Evolutionary conservation across 53 echinoderm and acorn worm species (phyloP).

Genomic region (Stichopus horrens): DNA sequence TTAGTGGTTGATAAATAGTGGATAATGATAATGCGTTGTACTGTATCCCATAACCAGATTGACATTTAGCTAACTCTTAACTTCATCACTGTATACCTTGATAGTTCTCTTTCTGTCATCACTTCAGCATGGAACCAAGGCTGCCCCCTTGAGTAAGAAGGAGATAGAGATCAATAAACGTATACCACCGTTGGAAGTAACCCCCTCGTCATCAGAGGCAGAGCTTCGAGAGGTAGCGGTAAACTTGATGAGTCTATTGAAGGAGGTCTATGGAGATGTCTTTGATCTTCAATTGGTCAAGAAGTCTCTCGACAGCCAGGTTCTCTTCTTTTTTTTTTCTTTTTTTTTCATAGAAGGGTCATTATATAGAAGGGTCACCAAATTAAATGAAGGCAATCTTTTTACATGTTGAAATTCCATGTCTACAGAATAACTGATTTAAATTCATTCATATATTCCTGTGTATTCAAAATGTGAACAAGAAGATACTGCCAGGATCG

Average conservation of each 20-base stretch:
- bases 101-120: not conserved
- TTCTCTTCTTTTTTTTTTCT: not conserved
- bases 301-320: not conserved
- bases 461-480: no score
- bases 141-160: not conserved
- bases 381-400: no score
- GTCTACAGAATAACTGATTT: no score
- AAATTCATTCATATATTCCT: no score
- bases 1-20: no score
- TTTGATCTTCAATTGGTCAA: conserved; percentile 30
- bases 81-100: not conserved
- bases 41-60: no score
- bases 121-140: conserved; percentile 11
- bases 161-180: conserved; percentile 22
- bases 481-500: no score
- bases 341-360: no score
- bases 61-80: no score
- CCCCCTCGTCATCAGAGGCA: not conserved
- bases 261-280: conserved; percentile 15
- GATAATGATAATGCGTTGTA: no score
- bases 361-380: no score
- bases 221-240: conserved; percentile 12
- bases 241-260: not conserved
- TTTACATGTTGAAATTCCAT: no score
- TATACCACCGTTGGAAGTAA: conserved; percentile 8